These are phyloP conservation scores for Gryllus longicercus DNA, from an alignment of 2,888 invertebrate genomes.

Conservation along the genomic window DNA sequence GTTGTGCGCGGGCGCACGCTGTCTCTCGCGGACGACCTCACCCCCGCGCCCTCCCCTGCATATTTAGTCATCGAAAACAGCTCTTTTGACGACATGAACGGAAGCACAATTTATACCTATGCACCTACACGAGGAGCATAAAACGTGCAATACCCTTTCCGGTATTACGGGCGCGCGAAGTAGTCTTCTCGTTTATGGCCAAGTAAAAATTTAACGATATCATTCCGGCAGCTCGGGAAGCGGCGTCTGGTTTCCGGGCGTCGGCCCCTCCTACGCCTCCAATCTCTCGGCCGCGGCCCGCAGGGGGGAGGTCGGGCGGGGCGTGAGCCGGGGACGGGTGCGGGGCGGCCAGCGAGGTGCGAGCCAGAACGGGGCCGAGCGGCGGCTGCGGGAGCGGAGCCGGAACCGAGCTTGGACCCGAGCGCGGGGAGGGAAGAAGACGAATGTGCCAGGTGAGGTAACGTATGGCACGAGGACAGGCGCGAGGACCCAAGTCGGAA, in stretches of 20 bases:
- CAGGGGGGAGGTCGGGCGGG: background rate
- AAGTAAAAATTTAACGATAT: constrained; percentile 17
- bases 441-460: too few relatives aligned
- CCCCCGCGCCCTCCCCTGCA: background rate
- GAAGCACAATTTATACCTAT: constrained; percentile 17
- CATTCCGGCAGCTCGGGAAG: constrained; percentile 17
- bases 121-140: constrained; percentile 17
- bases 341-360: too few relatives aligned
- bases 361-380: too few relatives aligned
- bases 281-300: background rate
- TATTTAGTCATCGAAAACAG: constrained; percentile 2
- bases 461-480: too few relatives aligned
- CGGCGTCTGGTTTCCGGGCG: constrained; percentile 17
- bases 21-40: background rate
- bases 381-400: too few relatives aligned
- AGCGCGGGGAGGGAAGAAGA: too few relatives aligned
- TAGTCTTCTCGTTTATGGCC: constrained; percentile 17
- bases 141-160: constrained; percentile 17
- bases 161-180: constrained; percentile 8
- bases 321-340: too few relatives aligned
- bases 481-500: too few relatives aligned
- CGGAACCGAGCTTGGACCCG: too few relatives aligned
- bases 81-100: constrained; percentile 8
- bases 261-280: constrained; percentile 1
- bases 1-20: too few relatives aligned